Evolutionary conservation across 2,888 invertebrate genomes (phyloP), one percentile per base, ranked within the genome.

Genomic region (Drosophila mettleri): DNA sequence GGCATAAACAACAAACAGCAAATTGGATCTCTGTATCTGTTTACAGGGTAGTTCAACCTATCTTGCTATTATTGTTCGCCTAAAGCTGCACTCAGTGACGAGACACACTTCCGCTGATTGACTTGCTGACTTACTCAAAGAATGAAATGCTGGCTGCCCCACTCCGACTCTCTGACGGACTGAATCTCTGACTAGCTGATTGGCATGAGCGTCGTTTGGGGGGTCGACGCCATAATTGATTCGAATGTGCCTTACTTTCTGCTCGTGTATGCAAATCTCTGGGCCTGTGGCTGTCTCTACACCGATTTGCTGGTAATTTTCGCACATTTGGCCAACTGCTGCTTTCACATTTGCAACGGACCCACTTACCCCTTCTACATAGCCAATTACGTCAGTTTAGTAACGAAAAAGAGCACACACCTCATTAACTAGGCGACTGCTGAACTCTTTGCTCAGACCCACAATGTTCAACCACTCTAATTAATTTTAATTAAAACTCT

Each of bases 311-410:
- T 49, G 55, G 80, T 67, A 78, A 83, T 83, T 83, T 83, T 83
- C 80, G 75, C 83, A 82, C 83, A 75, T 83, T 83, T 80, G 73
- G 75, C 80, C 80, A 82, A 80, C 80, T 75, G 85, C 82, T 80
- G 78, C 83, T 82, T 85, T 83, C 82, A 75, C 85, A 77, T 82
- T 82, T 71, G 72, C 60, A 60, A 55, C 69, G 69, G 45, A 6
- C 6, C 18, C 7, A n/a, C 33, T 22, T 1, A 1, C 46, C 18
- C 9, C 34, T 9, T 10, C 5, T 22, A 4, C 16, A 9, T 7
- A 34, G 41, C 24, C 55, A 74, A 76, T 84, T 84, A 76, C 69
- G 78, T 84, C 78, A 84, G 73, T 63, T 74, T 71, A 73, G 74
- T 33, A 59, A 58, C 24, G 29, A 36, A 51, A 51, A 16, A 36